Percentiles rank a stretch among this genome's conserved stretches.
phyloP scores from a whole-genome alignment of 2,797 vertebrate genomes.

The Lophius americanus region DNA sequence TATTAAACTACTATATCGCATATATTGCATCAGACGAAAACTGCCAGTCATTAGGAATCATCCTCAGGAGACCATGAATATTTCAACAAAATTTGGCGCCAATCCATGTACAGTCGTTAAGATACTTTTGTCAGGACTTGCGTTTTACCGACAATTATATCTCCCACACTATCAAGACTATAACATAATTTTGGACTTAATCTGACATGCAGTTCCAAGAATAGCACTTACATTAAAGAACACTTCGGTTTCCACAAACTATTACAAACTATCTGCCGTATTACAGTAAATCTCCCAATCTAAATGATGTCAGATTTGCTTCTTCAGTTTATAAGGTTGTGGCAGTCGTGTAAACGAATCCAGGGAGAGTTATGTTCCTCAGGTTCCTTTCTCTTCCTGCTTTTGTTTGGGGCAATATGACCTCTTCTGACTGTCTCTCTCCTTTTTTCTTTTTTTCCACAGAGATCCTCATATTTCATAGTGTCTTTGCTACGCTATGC shows the following conservation, averaged over 20 bases:
- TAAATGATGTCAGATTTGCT: constrained; percentile 58
- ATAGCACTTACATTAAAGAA: constrained; percentile 37
- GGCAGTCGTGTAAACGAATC: constrained; percentile 78
- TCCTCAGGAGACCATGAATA: no score
- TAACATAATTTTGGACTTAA: constrained; percentile 17
- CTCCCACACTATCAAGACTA: not conserved
- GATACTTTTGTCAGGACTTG: not conserved
- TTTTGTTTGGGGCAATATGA: constrained; percentile 74
- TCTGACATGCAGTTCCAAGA: constrained; percentile 34
- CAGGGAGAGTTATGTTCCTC: constrained; percentile 69
- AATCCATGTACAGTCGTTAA: not conserved
- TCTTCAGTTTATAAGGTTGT: constrained; percentile 71
- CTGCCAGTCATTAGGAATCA: no score
- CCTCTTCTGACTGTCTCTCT: constrained; percentile 33
- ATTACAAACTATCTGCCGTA: constrained; percentile 31
- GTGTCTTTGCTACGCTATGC: constrained; percentile 20
- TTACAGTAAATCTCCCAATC: constrained; percentile 54
- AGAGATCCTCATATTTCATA: constrained; percentile 65
- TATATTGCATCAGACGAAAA: no score
- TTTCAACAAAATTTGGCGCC: no score
- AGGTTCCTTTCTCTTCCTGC: constrained; percentile 64
- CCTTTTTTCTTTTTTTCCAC: constrained; percentile 40
- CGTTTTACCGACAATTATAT: not conserved
- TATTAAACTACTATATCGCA: no score
- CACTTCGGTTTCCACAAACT: constrained; percentile 23